A percentile compares a stretch with the other conserved stretches of the same genome.
These are phyloP conservation scores for Ophthalmolycus amberensis DNA, from an alignment of 2,113 vertebrate genomes.

Conservation along the genomic window DNA sequence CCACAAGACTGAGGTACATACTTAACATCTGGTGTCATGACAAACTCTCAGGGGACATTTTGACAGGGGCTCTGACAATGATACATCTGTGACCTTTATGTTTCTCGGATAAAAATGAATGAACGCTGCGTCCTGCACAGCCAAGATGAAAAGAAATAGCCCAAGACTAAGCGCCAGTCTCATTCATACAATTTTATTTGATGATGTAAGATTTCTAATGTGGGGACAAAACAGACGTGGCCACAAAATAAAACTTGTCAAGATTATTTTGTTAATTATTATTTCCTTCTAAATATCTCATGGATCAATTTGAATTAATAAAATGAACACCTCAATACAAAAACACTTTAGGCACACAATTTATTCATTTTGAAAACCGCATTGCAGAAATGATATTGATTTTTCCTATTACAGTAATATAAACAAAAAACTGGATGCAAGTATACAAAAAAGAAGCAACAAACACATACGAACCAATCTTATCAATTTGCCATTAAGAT, in stretches of 20 bases:
- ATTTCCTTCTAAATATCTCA: slow-evolving; percentile 23
- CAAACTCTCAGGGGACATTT: slow-evolving; percentile 49
- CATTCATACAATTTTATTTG: slow-evolving; percentile 48
- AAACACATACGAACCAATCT: background rate
- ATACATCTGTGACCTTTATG: slow-evolving; percentile 77
- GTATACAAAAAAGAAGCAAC: background rate
- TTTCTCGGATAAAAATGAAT: slow-evolving; percentile 65
- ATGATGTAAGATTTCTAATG: slow-evolving; percentile 36
- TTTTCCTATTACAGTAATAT: background rate
- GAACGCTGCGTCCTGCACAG: slow-evolving; percentile 18
- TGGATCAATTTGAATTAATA: slow-evolving; percentile 14
- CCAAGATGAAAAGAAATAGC: slow-evolving; percentile 47
- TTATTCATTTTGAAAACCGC: slow-evolving; percentile 13
- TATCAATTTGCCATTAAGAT: background rate
- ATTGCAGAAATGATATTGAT: background rate
- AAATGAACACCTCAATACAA: slow-evolving; percentile 28
- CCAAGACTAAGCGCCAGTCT: background rate
- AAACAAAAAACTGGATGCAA: background rate
- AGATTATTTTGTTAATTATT: slow-evolving; percentile 25
- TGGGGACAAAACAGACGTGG: background rate
- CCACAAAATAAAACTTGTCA: slow-evolving; percentile 17
- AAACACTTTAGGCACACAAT: slow-evolving; percentile 6
- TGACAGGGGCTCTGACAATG: slow-evolving; percentile 58
- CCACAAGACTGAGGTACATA: background rate
- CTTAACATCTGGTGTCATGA: slow-evolving; percentile 56